Conservation (phyloP, 2,888 invertebrate species). For the Lasioglossum pauxillum region DNA sequence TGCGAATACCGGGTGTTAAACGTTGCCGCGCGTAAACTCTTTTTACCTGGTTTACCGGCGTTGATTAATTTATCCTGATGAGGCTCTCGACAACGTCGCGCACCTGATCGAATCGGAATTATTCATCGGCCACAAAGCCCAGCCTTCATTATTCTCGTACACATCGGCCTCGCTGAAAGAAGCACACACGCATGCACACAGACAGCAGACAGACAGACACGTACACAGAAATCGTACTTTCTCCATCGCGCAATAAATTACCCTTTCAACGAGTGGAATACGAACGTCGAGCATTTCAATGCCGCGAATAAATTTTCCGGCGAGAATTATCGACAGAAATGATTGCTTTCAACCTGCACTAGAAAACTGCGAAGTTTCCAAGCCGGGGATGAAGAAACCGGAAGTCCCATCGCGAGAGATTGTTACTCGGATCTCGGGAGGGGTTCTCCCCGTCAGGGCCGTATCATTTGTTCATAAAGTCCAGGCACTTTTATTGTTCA, state of each 20-base stretch:
- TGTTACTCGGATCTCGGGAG: conserved; percentile 4
- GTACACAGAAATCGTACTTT: neutral
- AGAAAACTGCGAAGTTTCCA: neutral
- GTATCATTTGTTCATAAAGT: neutral
- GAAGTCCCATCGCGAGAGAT: conserved; percentile 6
- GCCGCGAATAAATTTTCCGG: conserved; percentile 15
- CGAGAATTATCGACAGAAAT: neutral
- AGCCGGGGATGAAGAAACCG: neutral
- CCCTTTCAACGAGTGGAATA: conserved; percentile 2
- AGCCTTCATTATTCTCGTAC: neutral
- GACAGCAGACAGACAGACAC: neutral
- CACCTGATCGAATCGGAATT: conserved; percentile 7
- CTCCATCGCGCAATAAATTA: neutral
- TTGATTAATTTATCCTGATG: conserved; percentile 4
- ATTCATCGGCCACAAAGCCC: neutral
- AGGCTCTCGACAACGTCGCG: neutral
- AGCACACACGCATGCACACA: neutral
- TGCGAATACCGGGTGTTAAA: neutral
- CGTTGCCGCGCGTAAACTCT: neutral
- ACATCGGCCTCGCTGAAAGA: neutral
- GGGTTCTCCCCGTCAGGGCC: neutral
- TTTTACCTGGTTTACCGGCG: neutral
- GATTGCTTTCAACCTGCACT: conserved; percentile 10
- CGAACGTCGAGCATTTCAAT: neutral
- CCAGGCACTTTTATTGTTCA: neutral